phyloP scores from a whole-genome alignment of 2,113 vertebrate species.

The Sylvilagus bachmani region DNA sequence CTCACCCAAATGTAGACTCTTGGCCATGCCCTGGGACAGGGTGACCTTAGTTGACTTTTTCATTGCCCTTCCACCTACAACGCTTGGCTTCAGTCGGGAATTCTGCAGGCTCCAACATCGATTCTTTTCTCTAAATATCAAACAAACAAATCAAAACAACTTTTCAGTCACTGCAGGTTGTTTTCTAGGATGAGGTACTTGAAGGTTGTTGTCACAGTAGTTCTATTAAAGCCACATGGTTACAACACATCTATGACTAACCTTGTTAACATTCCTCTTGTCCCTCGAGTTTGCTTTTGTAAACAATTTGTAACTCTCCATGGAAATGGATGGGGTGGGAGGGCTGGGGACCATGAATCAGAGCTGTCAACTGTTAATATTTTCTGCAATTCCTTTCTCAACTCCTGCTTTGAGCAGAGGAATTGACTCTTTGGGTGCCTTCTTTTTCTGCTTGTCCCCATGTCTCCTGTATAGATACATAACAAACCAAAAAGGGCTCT shows the following conservation, averaged over 20 bases:
- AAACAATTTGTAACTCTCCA: slow-evolving; percentile 66
- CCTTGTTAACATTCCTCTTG: slow-evolving; percentile 54
- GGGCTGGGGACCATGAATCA: not conserved
- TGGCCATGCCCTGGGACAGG: not conserved
- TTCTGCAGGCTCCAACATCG: not conserved
- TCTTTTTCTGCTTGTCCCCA: not conserved
- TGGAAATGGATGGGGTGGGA: slow-evolving; percentile 38
- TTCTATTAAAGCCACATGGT: slow-evolving; percentile 74
- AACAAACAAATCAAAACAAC: slow-evolving; percentile 69
- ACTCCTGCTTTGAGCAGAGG: not conserved
- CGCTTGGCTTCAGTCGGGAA: not conserved
- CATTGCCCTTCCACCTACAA: not conserved
- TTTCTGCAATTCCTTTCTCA: not conserved
- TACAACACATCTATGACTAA: slow-evolving; percentile 62
- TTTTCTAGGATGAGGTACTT: slow-evolving; percentile 54
- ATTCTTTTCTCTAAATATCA: slow-evolving; percentile 67
- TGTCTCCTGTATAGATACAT: not conserved
- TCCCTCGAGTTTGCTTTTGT: slow-evolving; percentile 57
- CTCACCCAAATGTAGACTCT: not conserved
- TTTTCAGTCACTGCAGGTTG: slow-evolving; percentile 16
- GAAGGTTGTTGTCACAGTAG: slow-evolving; percentile 51
- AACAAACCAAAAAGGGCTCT: not conserved
- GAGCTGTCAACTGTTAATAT: not conserved
- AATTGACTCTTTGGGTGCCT: too few relatives aligned
- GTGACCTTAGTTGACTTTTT: not conserved